Conservation (phyloP, 2,113 vertebrate genomes). For the Anarrhichthys ocellatus region DNA sequence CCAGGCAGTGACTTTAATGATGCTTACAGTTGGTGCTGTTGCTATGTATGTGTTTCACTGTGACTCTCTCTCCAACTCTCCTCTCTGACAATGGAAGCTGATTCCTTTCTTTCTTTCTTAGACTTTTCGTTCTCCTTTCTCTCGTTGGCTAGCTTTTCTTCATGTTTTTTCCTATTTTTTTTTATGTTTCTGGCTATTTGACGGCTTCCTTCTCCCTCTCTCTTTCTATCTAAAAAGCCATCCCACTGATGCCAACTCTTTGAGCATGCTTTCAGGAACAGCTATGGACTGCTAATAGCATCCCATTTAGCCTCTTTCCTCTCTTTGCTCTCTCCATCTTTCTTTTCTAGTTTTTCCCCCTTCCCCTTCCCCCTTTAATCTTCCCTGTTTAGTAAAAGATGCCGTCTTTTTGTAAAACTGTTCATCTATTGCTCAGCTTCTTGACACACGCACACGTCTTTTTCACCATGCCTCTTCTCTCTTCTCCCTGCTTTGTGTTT, state of each 20-base stretch:
- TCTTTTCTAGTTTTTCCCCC: neutral
- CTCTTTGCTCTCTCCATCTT: neutral
- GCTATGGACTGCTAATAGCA: constrained; percentile 46
- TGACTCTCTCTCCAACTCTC: neutral
- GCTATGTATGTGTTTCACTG: constrained; percentile 24
- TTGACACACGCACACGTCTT: constrained; percentile 57
- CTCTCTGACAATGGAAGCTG: neutral
- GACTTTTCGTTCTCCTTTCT: neutral
- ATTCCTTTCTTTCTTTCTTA: neutral
- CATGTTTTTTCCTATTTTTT: neutral
- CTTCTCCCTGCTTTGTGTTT: constrained; percentile 82
- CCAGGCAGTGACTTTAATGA: constrained; percentile 24
- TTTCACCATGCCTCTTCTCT: constrained; percentile 85
- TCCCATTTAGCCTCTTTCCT: constrained; percentile 11
- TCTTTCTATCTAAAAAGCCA: constrained; percentile 17
- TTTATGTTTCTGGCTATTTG: neutral
- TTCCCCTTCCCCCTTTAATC: neutral
- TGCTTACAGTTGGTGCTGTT: constrained; percentile 14
- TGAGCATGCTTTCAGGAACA: constrained; percentile 28
- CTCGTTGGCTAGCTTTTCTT: neutral
- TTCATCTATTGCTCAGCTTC: constrained; percentile 53
- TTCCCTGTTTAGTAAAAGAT: constrained; percentile 18
- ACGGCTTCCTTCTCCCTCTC: constrained; percentile 1
- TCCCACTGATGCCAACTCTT: constrained; percentile 22
- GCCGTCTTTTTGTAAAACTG: constrained; percentile 43